A percentile compares a stretch with the other conserved stretches of the same genome.
These are phyloP conservation scores for Hybos culiciformis DNA, from an alignment of 2,888 invertebrate genomes.

Conservation along the genomic window DNA sequence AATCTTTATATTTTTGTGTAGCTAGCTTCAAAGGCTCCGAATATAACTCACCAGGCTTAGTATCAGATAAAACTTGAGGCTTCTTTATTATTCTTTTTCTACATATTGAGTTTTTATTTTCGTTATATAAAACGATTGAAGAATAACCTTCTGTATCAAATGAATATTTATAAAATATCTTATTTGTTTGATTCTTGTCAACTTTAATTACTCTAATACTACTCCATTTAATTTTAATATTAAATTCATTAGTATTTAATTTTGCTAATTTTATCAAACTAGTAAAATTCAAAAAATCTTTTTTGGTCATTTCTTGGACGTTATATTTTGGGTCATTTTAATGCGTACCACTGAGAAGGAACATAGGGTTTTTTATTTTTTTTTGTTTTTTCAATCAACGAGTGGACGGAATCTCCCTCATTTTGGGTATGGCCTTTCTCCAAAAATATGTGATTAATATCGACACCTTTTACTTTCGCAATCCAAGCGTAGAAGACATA, in stretches of 20 bases:
- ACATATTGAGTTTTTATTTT: too few species aligned
- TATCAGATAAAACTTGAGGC: too few species aligned
- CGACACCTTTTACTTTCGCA: conserved; percentile 8
- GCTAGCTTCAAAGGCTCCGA: too few species aligned
- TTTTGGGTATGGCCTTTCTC: conserved; percentile 15
- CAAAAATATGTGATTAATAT: conserved; percentile 13
- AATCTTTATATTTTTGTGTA: too few species aligned
- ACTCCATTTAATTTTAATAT: neutral
- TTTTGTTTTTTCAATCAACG: conserved; percentile 14
- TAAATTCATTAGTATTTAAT: conserved; percentile 14
- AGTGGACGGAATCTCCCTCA: conserved; percentile 15
- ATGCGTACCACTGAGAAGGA: conserved; percentile 10
- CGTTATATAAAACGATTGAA: too few species aligned
- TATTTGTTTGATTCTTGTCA: too few species aligned
- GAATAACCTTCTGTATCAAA: too few species aligned
- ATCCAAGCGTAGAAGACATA: conserved; percentile 9
- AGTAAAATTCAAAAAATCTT: conserved; percentile 14
- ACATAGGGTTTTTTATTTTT: conserved; percentile 9
- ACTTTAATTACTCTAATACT: too few species aligned
- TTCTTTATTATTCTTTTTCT: too few species aligned
- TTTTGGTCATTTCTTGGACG: conserved; percentile 10
- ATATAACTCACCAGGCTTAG: too few species aligned
- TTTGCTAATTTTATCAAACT: conserved; percentile 11
- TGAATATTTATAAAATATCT: too few species aligned
- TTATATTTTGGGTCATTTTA: conserved; percentile 9